These are phyloP conservation scores for Chrysopa pallens DNA, from an alignment of 1,140 invertebrate species.

Conservation along the genomic window DNA sequence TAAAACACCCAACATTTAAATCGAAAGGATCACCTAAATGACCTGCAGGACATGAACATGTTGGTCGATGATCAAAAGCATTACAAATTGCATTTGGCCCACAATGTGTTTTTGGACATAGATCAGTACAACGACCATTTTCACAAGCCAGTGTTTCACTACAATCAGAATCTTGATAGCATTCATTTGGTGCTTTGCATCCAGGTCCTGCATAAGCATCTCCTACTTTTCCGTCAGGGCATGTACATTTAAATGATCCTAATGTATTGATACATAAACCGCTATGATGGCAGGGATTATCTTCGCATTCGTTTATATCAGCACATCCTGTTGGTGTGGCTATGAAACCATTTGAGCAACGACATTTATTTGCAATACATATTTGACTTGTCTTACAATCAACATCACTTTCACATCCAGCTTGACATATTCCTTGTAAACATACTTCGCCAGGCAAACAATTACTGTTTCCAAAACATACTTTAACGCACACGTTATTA, in stretches of 20 bases:
- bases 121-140: slow-evolving; percentile 53
- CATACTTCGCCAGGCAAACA: slow-evolving; percentile 79
- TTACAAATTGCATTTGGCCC: slow-evolving; percentile 54
- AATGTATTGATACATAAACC: slow-evolving; percentile 61
- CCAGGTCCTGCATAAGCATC: slow-evolving; percentile 53
- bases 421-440: slow-evolving; percentile 54
- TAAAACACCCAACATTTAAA: slow-evolving; percentile 52
- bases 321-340: slow-evolving; percentile 46
- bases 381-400: slow-evolving; percentile 65
- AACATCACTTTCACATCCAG: slow-evolving; percentile 61
- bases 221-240: slow-evolving; percentile 56
- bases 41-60: slow-evolving; percentile 56
- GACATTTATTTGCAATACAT: slow-evolving; percentile 64
- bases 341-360: slow-evolving; percentile 53
- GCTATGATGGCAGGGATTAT: slow-evolving; percentile 58
- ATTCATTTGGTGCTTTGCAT: slow-evolving; percentile 53
- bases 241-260: slow-evolving; percentile 64
- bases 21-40: slow-evolving; percentile 64
- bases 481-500: slow-evolving; percentile 59
- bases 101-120: slow-evolving; percentile 46
- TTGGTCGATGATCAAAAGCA: slow-evolving; percentile 45
- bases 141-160: slow-evolving; percentile 51
- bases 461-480: slow-evolving; percentile 76
- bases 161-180: slow-evolving; percentile 46
- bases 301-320: slow-evolving; percentile 63